Conservation (phyloP, 2,797 vertebrate species). For the Euphonia xanthogaster region DNA sequence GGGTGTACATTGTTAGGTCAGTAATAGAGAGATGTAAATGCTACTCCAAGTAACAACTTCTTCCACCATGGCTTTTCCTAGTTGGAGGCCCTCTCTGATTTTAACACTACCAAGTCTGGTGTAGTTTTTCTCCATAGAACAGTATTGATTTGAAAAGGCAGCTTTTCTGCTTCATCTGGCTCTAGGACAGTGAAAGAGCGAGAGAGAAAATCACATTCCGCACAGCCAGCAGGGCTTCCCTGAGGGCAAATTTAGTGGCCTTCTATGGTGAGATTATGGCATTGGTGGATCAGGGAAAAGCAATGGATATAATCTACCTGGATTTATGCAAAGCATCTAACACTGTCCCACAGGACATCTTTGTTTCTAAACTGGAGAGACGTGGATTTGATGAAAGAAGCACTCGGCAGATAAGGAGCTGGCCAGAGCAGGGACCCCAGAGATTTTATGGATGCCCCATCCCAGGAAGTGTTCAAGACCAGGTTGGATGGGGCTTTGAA, state of each 20-base stretch:
- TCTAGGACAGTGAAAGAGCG: neutral
- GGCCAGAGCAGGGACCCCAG: neutral
- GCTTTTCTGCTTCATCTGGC: neutral
- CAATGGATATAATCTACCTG: neutral
- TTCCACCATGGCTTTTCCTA: neutral
- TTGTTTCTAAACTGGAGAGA: neutral
- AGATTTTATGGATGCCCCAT: neutral
- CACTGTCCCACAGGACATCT: neutral
- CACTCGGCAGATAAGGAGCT: rapidly evolving
- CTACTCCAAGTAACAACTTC: neutral
- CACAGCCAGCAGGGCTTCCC: neutral
- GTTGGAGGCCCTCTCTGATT: neutral
- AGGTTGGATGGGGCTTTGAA: neutral
- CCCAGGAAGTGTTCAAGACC: neutral
- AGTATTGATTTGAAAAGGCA: neutral
- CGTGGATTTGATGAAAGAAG: neutral
- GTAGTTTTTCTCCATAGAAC: neutral
- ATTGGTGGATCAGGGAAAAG: neutral
- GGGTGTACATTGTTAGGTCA: neutral
- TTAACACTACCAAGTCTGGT: neutral
- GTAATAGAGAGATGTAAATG: neutral
- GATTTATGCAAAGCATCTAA: neutral
- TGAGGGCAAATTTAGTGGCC: too few relatives aligned
- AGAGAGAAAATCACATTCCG: neutral
- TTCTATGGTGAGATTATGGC: rapidly evolving